phyloP scores from a whole-genome alignment of 2,888 invertebrate species.

The Aquatica leii region DNA sequence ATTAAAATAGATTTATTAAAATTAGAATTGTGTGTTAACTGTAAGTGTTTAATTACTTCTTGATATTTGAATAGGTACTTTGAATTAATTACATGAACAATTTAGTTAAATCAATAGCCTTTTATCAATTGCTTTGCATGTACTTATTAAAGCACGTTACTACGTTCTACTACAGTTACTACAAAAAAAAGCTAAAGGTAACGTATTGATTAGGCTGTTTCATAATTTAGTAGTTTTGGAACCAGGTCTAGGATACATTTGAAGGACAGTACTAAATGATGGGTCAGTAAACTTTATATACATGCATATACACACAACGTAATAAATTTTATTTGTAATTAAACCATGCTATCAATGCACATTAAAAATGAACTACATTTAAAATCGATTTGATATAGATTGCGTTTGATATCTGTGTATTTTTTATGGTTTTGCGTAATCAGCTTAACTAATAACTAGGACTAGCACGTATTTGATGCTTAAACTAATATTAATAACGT shows the following conservation, averaged over 20 bases:
- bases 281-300: slow-evolving; percentile 9
- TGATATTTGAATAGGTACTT: too few species aligned
- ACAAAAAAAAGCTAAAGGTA: not conserved
- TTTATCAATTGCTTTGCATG: too few species aligned
- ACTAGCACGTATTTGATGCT: too few species aligned
- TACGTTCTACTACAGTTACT: not conserved
- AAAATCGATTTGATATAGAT: slow-evolving; percentile 24
- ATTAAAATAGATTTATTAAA: too few species aligned
- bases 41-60: too few species aligned
- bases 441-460: too few species aligned
- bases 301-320: not conserved
- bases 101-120: too few species aligned
- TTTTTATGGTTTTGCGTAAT: slow-evolving; percentile 11
- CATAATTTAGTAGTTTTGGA: slow-evolving; percentile 6
- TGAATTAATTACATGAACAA: too few species aligned
- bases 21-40: too few species aligned
- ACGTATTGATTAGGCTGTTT: not conserved
- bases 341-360: slow-evolving; percentile 16
- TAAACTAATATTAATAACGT: too few species aligned
- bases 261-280: slow-evolving; percentile 8
- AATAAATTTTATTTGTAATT: slow-evolving; percentile 19
- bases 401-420: slow-evolving; percentile 13
- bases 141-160: not conserved
- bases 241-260: slow-evolving; percentile 9
- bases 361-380: slow-evolving; percentile 15